These are phyloP conservation scores for Macropus fuliginosus DNA, from an alignment of 2,797 vertebrate genomes.

Conservation along the genomic window DNA sequence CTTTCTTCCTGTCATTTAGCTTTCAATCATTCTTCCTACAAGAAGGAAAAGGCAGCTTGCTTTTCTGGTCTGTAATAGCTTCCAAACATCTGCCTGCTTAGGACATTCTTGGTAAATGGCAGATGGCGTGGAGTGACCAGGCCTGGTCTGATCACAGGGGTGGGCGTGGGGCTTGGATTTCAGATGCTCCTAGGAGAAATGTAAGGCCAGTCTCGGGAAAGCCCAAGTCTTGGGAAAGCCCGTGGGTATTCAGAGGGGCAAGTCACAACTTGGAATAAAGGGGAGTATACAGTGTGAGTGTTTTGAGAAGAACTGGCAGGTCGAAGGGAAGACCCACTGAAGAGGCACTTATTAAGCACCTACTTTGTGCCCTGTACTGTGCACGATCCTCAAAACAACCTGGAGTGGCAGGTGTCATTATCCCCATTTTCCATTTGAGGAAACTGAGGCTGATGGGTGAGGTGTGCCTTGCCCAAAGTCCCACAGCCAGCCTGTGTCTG, in stretches of 20 bases:
- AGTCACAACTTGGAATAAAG: not conserved
- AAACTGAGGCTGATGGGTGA: not conserved
- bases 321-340: not conserved
- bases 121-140: not conserved
- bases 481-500: not conserved
- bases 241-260: not conserved
- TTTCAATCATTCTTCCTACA: not conserved
- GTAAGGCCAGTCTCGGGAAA: not conserved
- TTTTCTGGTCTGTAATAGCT: not conserved
- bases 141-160: not conserved
- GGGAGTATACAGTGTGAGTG: not conserved
- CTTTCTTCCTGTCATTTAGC: not conserved
- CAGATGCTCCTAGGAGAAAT: not conserved
- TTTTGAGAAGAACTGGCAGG: not conserved
- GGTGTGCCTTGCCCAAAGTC: not conserved
- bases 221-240: not conserved
- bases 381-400: not conserved
- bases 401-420: not conserved
- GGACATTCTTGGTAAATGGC: not conserved
- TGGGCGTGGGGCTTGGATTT: conserved; percentile 5
- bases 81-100: not conserved
- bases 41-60: not conserved
- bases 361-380: not conserved
- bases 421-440: not conserved
- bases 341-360: not conserved